Conservation (phyloP, 2,113 vertebrate species). For the Rhinichthys klamathensis region DNA sequence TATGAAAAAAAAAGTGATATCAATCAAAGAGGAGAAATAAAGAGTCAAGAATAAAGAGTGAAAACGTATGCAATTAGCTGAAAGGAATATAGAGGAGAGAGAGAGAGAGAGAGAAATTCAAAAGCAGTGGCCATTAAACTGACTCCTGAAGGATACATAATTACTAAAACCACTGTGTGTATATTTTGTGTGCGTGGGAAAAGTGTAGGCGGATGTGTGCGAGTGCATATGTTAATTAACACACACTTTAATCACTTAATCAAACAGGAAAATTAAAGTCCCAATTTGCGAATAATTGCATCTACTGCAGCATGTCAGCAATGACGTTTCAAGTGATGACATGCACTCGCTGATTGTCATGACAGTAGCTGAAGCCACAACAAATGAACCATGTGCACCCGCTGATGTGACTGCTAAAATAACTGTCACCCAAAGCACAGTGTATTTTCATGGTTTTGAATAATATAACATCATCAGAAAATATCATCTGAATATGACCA, state of each 20-base stretch:
- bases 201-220: constrained; percentile 3
- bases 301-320: constrained; percentile 33
- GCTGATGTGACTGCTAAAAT: not conserved
- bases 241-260: constrained; percentile 25
- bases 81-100: not conserved
- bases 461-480: constrained; percentile 1
- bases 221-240: constrained; percentile 7
- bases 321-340: constrained; percentile 29
- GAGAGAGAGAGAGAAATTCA: not conserved
- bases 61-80: no score
- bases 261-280: constrained; percentile 15
- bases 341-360: not conserved
- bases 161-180: constrained; percentile 4
- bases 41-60: no score
- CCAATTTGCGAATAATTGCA: constrained; percentile 34
- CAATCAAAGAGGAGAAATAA: no score
- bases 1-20: no score
- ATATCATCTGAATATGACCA: constrained; percentile 17
- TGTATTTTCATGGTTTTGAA: not conserved
- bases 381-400: not conserved
- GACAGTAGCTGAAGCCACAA: not conserved
- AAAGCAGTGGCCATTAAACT: constrained; percentile 19
- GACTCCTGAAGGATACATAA: constrained; percentile 28
- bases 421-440: constrained; percentile 5
- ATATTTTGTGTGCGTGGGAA: constrained; percentile 26